phyloP scores from a whole-genome alignment of 2,888 invertebrate genomes.

The Scelioninae gen. 1 region DNA sequence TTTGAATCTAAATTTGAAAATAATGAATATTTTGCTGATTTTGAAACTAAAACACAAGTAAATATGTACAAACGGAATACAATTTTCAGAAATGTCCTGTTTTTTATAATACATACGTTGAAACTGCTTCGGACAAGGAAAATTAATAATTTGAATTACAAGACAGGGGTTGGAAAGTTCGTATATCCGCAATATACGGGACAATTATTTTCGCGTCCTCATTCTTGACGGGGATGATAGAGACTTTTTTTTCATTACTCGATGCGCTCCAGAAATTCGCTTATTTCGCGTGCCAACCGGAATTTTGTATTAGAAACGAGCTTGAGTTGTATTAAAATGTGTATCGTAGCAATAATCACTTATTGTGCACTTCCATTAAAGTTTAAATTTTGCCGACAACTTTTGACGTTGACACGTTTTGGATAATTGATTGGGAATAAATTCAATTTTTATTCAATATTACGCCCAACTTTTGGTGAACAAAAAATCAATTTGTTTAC shows the following conservation, averaged over 20 bases:
- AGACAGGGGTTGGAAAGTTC: not conserved
- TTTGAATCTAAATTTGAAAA: too few species aligned
- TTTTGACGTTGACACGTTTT: conserved; percentile 8
- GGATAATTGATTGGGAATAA: not conserved
- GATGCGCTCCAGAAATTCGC: conserved; percentile 55
- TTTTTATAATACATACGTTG: not conserved
- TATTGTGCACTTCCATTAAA: conserved; percentile 45
- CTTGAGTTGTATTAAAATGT: conserved; percentile 49
- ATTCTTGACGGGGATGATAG: conserved; percentile 43
- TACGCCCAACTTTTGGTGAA: too few species aligned
- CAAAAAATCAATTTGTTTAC: too few species aligned
- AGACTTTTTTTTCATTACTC: conserved; percentile 60
- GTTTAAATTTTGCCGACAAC: conserved; percentile 27
- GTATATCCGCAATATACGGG: conserved; percentile 16
- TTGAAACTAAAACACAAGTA: too few species aligned
- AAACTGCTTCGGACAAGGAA: not conserved
- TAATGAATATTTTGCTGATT: too few species aligned
- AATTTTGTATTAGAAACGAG: conserved; percentile 48
- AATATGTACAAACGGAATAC: too few species aligned
- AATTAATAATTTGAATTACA: conserved; percentile 1
- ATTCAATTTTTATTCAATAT: too few species aligned
- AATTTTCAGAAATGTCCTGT: too few species aligned
- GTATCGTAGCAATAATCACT: conserved; percentile 34
- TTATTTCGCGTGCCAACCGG: conserved; percentile 43
- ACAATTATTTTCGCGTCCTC: conserved; percentile 46